Conservation (phyloP, 2,888 invertebrate genomes). For the Andrena camellia region DNA sequence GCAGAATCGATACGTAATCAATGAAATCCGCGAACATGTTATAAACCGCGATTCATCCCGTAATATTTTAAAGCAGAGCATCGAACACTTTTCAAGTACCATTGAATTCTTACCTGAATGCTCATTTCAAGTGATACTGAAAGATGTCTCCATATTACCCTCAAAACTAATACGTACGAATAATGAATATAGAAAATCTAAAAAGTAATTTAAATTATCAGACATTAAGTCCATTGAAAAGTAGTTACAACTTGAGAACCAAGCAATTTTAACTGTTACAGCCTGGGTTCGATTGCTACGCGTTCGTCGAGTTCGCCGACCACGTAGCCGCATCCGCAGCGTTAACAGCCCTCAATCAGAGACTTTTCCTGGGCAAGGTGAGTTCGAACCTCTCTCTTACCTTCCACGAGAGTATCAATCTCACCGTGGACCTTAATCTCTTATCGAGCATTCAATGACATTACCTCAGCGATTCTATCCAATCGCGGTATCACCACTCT, state of each 20-base stretch:
- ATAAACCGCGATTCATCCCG: not conserved
- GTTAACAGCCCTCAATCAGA: constrained; percentile 88
- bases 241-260: not conserved
- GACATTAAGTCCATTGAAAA: too few species aligned
- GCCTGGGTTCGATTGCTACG: constrained; percentile 87
- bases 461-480: constrained; percentile 16
- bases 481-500: not conserved
- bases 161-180: not conserved
- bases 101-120: not conserved
- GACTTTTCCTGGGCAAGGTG: constrained; percentile 87
- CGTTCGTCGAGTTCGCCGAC: constrained; percentile 88
- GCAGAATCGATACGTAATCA: not conserved
- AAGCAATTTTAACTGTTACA: not conserved
- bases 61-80: not conserved
- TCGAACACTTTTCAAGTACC: not conserved
- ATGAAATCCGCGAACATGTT: not conserved
- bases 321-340: constrained; percentile 87
- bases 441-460: constrained; percentile 9
- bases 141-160: not conserved
- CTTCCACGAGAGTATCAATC: constrained; percentile 21
- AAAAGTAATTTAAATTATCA: not conserved
- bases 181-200: not conserved
- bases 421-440: constrained; percentile 34
- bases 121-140: not conserved
- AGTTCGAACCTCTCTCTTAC: constrained; percentile 68